These are phyloP conservation scores for Andrena haemorrhoa DNA, from an alignment of 2,888 invertebrate species.

Conservation along the genomic window DNA sequence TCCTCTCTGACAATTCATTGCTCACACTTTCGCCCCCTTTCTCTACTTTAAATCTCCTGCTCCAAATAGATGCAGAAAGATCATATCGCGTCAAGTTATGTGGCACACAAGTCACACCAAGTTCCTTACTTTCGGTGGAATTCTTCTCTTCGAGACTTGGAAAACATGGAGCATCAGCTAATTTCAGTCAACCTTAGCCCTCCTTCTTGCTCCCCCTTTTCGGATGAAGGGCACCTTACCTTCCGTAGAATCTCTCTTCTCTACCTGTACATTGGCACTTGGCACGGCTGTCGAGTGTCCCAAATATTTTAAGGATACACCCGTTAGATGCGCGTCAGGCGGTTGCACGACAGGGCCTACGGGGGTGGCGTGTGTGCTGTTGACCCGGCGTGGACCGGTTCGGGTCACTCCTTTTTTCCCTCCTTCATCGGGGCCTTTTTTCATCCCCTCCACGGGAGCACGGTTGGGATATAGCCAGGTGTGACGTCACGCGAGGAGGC, in stretches of 20 bases:
- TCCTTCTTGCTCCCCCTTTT: no score
- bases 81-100: no score
- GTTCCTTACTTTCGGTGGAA: no score
- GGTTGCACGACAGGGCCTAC: constrained; percentile 64
- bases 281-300: constrained; percentile 2
- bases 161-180: no score
- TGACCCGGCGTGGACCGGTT: constrained; percentile 80
- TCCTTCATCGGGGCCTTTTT: constrained; percentile 66
- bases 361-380: constrained; percentile 74
- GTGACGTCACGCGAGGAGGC: constrained; percentile 78
- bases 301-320: constrained; percentile 61
- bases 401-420: constrained; percentile 77
- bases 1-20: background rate
- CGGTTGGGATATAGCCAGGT: constrained; percentile 71
- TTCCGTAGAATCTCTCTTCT: no score
- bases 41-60: no score
- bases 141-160: no score
- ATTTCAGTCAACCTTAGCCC: no score
- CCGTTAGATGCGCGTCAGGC: constrained; percentile 66
- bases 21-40: background rate
- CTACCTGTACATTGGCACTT: background rate
- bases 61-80: no score
- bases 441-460: constrained; percentile 33
- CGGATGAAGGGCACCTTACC: no score
- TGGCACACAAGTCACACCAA: no score